phyloP scores from a whole-genome alignment of 2,113 vertebrate genomes.

The Notarius lentiginosus region DNA sequence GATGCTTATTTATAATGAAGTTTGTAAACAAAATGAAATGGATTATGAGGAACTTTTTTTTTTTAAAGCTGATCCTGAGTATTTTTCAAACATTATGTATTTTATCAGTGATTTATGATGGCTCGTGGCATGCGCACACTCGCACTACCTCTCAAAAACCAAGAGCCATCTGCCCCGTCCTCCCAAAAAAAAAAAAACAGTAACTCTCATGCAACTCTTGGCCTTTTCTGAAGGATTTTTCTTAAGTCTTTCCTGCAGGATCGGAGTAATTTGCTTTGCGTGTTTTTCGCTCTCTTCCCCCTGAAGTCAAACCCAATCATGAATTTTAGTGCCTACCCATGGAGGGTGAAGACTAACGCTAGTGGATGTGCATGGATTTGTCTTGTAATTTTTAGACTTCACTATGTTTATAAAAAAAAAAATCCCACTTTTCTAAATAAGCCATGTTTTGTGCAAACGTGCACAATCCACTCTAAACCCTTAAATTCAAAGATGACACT shows the following conservation, averaged over 20 bases:
- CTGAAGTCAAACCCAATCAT: conserved; percentile 23
- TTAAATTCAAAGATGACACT: not conserved
- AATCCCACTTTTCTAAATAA: conserved; percentile 35
- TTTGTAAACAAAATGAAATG: not conserved
- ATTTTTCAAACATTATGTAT: conserved; percentile 46
- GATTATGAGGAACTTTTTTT: conserved; percentile 17
- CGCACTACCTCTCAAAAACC: conserved; percentile 49
- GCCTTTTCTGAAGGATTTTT: too few relatives aligned
- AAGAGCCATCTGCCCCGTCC: conserved; percentile 40
- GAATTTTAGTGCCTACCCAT: conserved; percentile 54
- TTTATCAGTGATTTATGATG: conserved; percentile 40
- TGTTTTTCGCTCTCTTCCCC: not conserved
- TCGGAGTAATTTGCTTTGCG: not conserved
- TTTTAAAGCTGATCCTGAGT: conserved; percentile 15
- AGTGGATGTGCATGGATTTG: conserved; percentile 40
- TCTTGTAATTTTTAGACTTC: not conserved
- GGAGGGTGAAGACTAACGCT: conserved; percentile 52
- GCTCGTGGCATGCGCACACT: conserved; percentile 41
- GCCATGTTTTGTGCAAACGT: conserved; percentile 30
- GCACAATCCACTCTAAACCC: not conserved
- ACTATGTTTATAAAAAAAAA: not conserved
- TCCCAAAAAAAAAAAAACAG: too few relatives aligned
- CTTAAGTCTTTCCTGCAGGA: not conserved
- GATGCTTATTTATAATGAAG: conserved; percentile 39
- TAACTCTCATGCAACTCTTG: not conserved